These are phyloP conservation scores for Halichoerus grypus DNA, from an alignment of 2,113 vertebrate species.

Conservation along the genomic window DNA sequence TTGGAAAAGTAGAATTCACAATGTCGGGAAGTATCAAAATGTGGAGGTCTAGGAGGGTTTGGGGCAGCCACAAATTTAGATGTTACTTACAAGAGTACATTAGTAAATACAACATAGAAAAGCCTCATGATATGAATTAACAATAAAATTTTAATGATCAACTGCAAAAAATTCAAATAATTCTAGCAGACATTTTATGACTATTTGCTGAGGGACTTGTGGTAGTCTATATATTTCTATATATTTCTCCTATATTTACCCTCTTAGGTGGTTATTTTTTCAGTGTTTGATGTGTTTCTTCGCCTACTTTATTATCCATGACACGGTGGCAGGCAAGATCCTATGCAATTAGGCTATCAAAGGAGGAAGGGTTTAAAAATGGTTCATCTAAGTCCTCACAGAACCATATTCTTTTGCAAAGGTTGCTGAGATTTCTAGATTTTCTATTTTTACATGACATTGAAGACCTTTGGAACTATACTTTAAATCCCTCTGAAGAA, in stretches of 20 bases:
- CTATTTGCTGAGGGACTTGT: neutral
- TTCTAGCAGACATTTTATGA: neutral
- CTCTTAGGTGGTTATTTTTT: neutral
- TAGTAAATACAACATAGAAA: neutral
- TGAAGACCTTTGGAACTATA: neutral
- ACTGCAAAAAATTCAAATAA: neutral
- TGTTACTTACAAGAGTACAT: neutral
- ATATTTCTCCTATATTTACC: neutral
- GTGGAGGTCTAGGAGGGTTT: neutral
- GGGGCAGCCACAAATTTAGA: neutral
- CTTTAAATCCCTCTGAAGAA: neutral
- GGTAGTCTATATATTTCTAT: neutral
- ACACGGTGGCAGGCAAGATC: neutral
- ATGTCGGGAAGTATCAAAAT: too few relatives aligned
- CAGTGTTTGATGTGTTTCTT: neutral
- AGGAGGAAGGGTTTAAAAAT: neutral
- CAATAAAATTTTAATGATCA: neutral
- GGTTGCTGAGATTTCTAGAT: neutral
- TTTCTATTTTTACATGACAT: neutral
- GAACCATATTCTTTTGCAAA: neutral
- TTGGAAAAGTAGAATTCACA: neutral
- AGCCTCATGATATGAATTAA: neutral
- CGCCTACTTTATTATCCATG: neutral
- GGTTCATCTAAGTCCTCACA: neutral
- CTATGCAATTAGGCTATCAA: neutral